Evolutionary conservation across 2,888 invertebrate genomes (phyloP).

Genomic region (Athripsodes cinereus): DNA sequence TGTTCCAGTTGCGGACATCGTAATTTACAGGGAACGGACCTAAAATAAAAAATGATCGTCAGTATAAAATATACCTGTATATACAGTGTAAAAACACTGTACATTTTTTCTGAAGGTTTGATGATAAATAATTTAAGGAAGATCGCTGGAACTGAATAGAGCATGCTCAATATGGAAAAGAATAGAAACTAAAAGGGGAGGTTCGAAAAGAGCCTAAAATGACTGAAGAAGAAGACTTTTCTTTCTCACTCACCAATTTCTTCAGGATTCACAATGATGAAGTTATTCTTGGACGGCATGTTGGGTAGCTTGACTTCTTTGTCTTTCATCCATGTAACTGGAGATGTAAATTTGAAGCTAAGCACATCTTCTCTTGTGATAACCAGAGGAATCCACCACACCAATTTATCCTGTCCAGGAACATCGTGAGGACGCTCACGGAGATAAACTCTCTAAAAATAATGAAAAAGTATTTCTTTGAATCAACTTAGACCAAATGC

Average conservation of each 20-base stretch:
- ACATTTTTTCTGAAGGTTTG: too few relatives aligned
- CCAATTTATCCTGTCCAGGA: conserved; percentile 60
- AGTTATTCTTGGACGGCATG: conserved; percentile 53
- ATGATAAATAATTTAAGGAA: too few relatives aligned
- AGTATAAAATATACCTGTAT: too few relatives aligned
- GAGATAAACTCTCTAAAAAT: conserved; percentile 57
- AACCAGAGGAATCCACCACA: conserved; percentile 72
- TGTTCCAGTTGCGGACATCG: conserved; percentile 69
- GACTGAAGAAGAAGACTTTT: too few relatives aligned
- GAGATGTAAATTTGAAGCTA: conserved; percentile 52
- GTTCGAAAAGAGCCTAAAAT: too few relatives aligned
- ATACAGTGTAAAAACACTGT: too few relatives aligned
- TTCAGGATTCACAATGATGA: conserved; percentile 76
- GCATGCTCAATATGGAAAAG: too few relatives aligned
- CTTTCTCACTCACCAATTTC: conserved; percentile 72
- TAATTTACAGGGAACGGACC: conserved; percentile 82
- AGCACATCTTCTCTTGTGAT: conserved; percentile 53
- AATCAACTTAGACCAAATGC: too few relatives aligned
- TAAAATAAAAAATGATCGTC: too few relatives aligned
- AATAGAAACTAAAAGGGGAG: too few relatives aligned
- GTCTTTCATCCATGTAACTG: conserved; percentile 58
- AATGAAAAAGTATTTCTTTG: background rate
- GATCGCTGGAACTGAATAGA: too few relatives aligned
- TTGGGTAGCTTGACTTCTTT: conserved; percentile 48
- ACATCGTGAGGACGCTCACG: conserved; percentile 68